A percentile compares a stretch with the other conserved stretches of the same genome.
Conservation (phyloP, 2,797 vertebrate species). For the Labeo calbasu region DNA sequence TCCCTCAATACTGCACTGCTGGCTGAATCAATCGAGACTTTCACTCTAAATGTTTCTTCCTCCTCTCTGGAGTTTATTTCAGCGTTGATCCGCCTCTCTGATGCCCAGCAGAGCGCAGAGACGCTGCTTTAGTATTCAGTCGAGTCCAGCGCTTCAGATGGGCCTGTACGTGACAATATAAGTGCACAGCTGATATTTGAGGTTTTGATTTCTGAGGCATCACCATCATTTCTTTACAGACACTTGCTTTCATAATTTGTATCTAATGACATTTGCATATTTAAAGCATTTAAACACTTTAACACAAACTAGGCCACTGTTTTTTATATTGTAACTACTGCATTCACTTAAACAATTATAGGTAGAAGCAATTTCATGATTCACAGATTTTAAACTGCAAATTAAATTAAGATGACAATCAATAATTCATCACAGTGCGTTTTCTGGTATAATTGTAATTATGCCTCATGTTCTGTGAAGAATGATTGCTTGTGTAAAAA, state of each 20-base stretch:
- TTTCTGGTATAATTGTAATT: slow-evolving; percentile 1
- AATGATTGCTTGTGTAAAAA: background rate
- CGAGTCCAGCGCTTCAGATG: slow-evolving; percentile 43
- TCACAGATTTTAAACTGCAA: background rate
- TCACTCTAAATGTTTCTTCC: slow-evolving; percentile 10
- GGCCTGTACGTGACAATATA: background rate
- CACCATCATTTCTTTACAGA: background rate
- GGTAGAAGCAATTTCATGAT: background rate
- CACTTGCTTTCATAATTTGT: background rate
- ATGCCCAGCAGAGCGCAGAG: background rate
- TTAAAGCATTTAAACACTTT: background rate
- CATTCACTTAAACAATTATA: background rate
- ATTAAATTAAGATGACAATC: background rate
- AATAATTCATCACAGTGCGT: slow-evolving; percentile 12
- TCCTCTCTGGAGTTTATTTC: slow-evolving; percentile 17
- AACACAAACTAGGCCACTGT: background rate
- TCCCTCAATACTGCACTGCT: background rate
- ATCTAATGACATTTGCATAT: background rate
- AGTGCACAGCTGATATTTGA: background rate
- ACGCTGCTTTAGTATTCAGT: slow-evolving; percentile 48
- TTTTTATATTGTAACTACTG: background rate
- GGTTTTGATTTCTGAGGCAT: background rate
- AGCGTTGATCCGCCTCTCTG: background rate
- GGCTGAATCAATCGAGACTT: background rate
- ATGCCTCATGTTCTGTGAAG: background rate